These are phyloP conservation scores for Drosophila busckii DNA, from an alignment of 1,140 invertebrate species.

Conservation along the genomic window DNA sequence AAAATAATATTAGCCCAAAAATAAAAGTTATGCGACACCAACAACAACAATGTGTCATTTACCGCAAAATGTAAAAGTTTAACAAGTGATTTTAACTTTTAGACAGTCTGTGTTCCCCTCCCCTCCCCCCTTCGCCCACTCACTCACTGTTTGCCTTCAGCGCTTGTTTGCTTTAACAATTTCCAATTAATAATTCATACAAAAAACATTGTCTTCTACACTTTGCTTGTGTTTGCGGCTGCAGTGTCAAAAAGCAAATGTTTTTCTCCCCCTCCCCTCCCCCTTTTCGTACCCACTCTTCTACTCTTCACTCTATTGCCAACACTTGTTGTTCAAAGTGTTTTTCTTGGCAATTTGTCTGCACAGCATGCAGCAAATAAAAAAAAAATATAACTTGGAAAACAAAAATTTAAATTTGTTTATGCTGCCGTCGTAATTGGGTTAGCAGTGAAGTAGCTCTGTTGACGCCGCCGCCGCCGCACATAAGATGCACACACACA, in stretches of 20 bases:
- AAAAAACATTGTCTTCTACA: constrained; percentile 36
- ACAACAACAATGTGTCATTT: constrained; percentile 37
- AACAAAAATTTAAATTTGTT: constrained; percentile 45
- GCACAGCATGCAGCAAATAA: no score
- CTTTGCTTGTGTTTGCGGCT: constrained; percentile 19
- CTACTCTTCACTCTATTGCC: constrained; percentile 11
- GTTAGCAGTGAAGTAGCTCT: constrained; percentile 44
- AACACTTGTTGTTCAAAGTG: constrained; percentile 60
- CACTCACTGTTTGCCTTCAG: constrained; percentile 13
- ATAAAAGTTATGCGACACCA: not conserved
- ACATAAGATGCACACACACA: constrained; percentile 22
- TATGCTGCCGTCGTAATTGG: constrained; percentile 58
- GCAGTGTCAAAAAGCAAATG: constrained; percentile 14
- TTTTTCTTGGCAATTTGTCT: constrained; percentile 68
- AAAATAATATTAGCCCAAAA: constrained; percentile 34
- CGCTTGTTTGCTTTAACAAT: constrained; percentile 29
- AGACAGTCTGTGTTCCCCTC: not conserved
- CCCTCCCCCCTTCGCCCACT: not conserved
- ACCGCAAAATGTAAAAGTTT: constrained; percentile 66
- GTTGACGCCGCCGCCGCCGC: constrained; percentile 5
- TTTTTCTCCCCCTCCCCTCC: not conserved
- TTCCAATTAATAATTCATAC: constrained; percentile 74
- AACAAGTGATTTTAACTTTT: constrained; percentile 63
- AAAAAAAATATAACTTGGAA: constrained; percentile 18
- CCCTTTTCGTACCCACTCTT: not conserved